phyloP scores from a whole-genome alignment of 2,888 invertebrate species.

The Habroteleia sp. region DNA sequence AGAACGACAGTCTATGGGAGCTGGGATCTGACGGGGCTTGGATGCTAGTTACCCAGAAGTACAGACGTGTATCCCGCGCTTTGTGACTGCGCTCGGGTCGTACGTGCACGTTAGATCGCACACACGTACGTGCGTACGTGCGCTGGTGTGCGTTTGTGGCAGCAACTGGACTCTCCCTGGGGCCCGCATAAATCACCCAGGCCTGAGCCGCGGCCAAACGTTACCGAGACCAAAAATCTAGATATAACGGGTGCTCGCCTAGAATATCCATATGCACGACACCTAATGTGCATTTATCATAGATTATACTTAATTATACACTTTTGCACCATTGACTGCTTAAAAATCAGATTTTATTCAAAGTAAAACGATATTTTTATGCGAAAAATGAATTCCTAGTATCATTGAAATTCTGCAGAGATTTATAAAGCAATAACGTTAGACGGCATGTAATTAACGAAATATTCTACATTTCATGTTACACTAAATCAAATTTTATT shows the following conservation, averaged over 20 bases:
- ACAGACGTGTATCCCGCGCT: slow-evolving; percentile 28
- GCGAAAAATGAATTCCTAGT: no score
- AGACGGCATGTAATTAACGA: no score
- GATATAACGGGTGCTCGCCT: slow-evolving; percentile 68
- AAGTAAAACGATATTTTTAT: no score
- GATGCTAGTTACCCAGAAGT: slow-evolving; percentile 50
- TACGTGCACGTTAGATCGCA: slow-evolving; percentile 30
- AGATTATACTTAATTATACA: no score
- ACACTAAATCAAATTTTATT: no score
- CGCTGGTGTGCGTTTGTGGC: slow-evolving; percentile 35
- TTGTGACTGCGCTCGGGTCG: slow-evolving; percentile 23
- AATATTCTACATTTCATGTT: no score
- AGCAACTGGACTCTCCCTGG: slow-evolving; percentile 74
- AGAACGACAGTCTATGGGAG: slow-evolving; percentile 51
- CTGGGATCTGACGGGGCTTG: slow-evolving; percentile 49
- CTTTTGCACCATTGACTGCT: no score
- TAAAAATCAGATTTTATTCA: no score
- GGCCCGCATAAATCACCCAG: slow-evolving; percentile 68
- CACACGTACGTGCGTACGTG: slow-evolving; percentile 32
- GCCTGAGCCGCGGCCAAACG: slow-evolving; percentile 18
- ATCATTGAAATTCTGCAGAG: no score
- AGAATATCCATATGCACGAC: slow-evolving; percentile 24
- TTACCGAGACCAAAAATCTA: slow-evolving; percentile 71
- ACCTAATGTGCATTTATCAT: neutral
- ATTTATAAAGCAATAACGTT: no score